Base-by-base conservation (phyloP, 2,797 vertebrate genomes). In the Eospalax fontanierii region DNA sequence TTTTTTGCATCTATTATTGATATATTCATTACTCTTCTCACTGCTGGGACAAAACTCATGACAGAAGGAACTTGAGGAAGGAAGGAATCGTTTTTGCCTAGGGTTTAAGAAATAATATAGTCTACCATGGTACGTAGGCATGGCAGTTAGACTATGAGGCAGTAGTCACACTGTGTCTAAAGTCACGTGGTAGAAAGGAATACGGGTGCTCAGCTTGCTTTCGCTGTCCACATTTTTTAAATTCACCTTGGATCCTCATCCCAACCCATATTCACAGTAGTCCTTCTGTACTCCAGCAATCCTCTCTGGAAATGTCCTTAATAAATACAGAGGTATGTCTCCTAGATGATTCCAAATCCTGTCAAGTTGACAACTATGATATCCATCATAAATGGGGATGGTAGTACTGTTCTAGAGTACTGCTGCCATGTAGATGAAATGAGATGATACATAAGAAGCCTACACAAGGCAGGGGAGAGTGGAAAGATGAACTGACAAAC, bases 391-490 rank as follows among this genome's bases (percentile, higher is more conserved):
- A 75, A 63, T 28, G 24, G 40, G 43, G 65, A 70, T 63, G 30
- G 24, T 26, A 43, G 70, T 81, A 73, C 57, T 82, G 12, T 33
- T 90, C 71, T 38, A 89, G n/a, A n/a, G n/a, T 15, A 83, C 50
- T 22, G 46, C 71, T 87, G 9, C 38, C 73, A 9, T 57, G 70
- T 46, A 46, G 8, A 46, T 87, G 16, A 24, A 79, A 93, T 74
- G 35, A 63, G 59, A 79, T 71, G 28, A 81, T 59, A 90, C 24
- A 38, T 6, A 57, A 83, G 68, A 91, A 84, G 9, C 28, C 89
- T 80, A 85, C 43, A 92, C 80, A 95, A 75, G 10, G 57, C 68
- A 82, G 87, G 30, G 28, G 21, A 26, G 28, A 95, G 71, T 30
- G 74, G 38, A 18, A 80, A 80, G 19, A 54, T n/a, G 40, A 79